Base-by-base conservation (phyloP, 2,797 vertebrate genomes). In the Anableps anableps region DNA sequence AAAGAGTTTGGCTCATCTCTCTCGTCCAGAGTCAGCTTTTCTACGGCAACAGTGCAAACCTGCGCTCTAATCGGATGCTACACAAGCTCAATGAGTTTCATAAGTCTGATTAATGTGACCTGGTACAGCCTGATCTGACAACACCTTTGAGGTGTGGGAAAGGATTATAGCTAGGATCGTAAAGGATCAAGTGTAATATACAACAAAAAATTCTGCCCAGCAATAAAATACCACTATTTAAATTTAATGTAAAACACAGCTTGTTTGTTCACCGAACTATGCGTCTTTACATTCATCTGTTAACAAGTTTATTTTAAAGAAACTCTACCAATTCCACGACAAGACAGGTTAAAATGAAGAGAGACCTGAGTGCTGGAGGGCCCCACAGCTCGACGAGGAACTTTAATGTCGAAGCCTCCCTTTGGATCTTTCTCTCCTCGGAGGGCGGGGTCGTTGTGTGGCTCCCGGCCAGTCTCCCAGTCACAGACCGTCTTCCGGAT, bases 361-460 rank as follows among this genome's bases (percentile, higher is more conserved):
- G 0, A 78, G 16, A 99, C 99, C 97, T 99, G 99, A 0, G 99
- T 99, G 87, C 97, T 99, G 76, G 99, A 99, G 0, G 99, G 99
- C 0, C 99, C 99, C 72, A 99, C 99, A 0, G 98, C 97, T 55
- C 99, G 95, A 1, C 99, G 96, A 70, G 99, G 99, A 76, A 99
- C 99, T 93, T 98, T 99, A 85, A 99, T 99, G 79, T 99, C 99
- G 75, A 99, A 99, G 80, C 98, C 99, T 16, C 99, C 98, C 92
- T 99, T 99, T 31, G 99, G 99, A 86, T 99, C 99, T 83, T 99
- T 99, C 86, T 99, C 99, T 34, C 99, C 99, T 72, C 98, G 96
- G 76, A 99, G 94, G 79, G 98, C 99, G 0, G 99, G 99, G 88
- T 99, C 99, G 43, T 99, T 99, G 83, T 98, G 97, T 13, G 99